These are phyloP conservation scores for Ctenicera cuprea DNA, from an alignment of 2,888 invertebrate species.

Conservation along the genomic window DNA sequence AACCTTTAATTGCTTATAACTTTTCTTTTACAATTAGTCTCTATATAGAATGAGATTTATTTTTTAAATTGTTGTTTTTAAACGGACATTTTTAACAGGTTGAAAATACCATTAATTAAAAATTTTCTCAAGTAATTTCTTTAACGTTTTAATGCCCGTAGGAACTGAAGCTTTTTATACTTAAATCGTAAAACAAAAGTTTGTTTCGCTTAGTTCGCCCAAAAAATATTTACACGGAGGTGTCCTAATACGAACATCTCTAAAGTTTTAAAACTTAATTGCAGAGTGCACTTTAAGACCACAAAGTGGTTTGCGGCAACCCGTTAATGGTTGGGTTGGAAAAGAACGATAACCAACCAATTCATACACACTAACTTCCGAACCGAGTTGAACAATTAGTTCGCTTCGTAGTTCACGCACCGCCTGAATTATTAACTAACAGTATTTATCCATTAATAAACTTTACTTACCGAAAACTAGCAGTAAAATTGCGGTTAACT, in stretches of 20 bases:
- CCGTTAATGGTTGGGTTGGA: not conserved
- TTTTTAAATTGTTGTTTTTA: no score
- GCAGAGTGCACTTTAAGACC: conserved; percentile 18
- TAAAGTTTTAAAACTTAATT: conserved; percentile 10
- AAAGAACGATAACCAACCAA: conserved; percentile 6
- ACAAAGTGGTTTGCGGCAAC: conserved; percentile 19
- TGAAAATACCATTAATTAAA: no score
- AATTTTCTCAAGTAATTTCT: no score
- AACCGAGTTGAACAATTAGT: conserved; percentile 20
- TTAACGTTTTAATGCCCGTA: no score
- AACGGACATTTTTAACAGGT: no score
- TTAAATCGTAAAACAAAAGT: no score
- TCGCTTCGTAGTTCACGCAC: conserved; percentile 14
- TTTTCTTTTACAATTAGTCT: no score
- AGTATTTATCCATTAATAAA: conserved; percentile 16
- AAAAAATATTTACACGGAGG: no score
- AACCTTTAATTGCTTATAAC: not conserved
- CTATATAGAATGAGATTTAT: no score
- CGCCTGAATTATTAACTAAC: conserved; percentile 25
- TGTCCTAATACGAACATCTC: not conserved
- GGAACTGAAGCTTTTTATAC: no score
- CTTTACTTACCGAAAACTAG: conserved; percentile 42
- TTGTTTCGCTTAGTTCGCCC: no score
- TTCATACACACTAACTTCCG: not conserved
- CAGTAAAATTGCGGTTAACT: conserved; percentile 24